Evolutionary conservation across 2,888 invertebrate species (phyloP), one percentile per base, ranked within the genome.

Genomic region (Lycia hirtaria): DNA sequence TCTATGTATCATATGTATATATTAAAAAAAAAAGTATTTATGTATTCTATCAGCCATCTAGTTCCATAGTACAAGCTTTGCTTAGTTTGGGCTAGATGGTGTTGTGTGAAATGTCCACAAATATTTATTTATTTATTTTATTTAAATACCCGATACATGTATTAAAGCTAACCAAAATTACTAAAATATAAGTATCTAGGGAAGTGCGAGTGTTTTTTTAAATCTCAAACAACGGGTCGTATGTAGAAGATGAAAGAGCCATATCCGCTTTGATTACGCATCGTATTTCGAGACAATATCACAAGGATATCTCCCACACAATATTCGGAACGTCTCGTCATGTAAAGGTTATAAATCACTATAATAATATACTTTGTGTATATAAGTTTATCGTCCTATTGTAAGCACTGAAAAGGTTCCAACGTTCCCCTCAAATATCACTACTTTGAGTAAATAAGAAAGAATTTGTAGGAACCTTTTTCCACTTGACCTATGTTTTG

Each of bases 311-410:
- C 24, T 24, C 24, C 24, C 14, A 3, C 14, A 15, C 26, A 26
- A 5, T 26, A 9, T 24, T 26, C 35, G 26, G 26, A 26, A 26
- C 10, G 14, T 10, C 26, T 10, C 17, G 15, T 41, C 26, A 41
- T 26, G 22, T 1, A 41, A 15, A 41, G 7, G 15, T 41, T 10
- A 14, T 20, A 28, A 49, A 38, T 19, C 24, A 33, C 14, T 41
- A 24, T 15, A 24, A 24, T 24, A 40, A 40, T 40, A 24, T 41
- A 41, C 15, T 41, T 22, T 32, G 32, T 22, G 32, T 32, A 10
- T 22, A 14, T 35, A 35, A 14, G 35, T 1, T 12, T 22, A n/a
- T 41, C 9, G 17, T 41, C 9, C 10, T 41, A 15, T 9, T 41
- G 26, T 26, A 26, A 15, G 24, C 14, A 26, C n/a, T 41, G 26